Evolutionary conservation across 2,113 vertebrate species (phyloP).

Genomic region (Pedionomus torquatus): DNA sequence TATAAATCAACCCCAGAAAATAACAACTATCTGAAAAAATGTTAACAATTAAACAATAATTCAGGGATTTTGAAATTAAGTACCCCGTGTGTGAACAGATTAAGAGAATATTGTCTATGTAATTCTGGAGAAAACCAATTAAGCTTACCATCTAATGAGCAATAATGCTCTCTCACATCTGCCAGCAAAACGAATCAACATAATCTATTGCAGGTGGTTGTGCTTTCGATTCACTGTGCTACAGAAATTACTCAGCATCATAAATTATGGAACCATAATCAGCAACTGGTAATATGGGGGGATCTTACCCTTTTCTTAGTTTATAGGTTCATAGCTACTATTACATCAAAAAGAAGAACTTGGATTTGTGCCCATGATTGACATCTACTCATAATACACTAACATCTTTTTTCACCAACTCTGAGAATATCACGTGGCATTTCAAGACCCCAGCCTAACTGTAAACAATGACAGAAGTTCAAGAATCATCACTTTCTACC

Average conservation of each 20-base stretch:
- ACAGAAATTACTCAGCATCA: conserved; percentile 5
- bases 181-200: conserved; percentile 48
- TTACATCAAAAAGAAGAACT: background rate
- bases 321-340: background rate
- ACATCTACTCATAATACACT: background rate
- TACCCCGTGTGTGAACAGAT: conserved; percentile 45
- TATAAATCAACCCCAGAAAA: conserved; percentile 22
- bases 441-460: background rate
- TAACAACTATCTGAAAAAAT: conserved; percentile 39
- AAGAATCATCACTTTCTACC: background rate
- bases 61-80: conserved; percentile 61
- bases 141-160: conserved; percentile 48
- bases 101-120: conserved; percentile 53
- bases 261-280: conserved; percentile 33
- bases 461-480: background rate
- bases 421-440: background rate
- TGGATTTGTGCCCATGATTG: conserved; percentile 18
- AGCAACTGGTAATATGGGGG: background rate
- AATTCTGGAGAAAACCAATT: conserved; percentile 69
- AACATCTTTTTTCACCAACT: background rate
- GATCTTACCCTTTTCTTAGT: background rate
- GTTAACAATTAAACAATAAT: conserved; percentile 57
- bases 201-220: conserved; percentile 44
- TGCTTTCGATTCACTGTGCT: background rate
- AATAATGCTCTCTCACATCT: conserved; percentile 49